Percentiles rank a stretch among this genome's conserved stretches.
These are phyloP conservation scores for Opisthocomus hoazin DNA, from an alignment of 2,113 vertebrate genomes.

Conservation along the genomic window DNA sequence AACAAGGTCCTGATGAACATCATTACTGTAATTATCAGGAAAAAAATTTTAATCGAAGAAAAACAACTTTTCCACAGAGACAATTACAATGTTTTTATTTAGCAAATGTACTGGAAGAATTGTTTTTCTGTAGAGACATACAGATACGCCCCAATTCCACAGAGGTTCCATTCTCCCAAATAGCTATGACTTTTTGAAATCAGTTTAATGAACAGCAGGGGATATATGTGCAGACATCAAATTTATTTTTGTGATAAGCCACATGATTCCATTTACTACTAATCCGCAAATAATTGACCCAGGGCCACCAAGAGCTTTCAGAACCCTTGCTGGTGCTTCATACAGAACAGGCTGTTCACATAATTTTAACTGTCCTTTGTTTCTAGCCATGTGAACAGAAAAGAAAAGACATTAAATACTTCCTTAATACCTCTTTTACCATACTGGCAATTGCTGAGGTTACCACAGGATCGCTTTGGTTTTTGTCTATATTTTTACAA, in stretches of 20 bases:
- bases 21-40: neutral
- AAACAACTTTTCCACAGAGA: neutral
- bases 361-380: neutral
- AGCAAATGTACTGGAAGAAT: slow-evolving; percentile 65
- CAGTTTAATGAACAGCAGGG: slow-evolving; percentile 36
- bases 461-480: slow-evolving; percentile 23
- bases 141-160: neutral
- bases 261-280: slow-evolving; percentile 16
- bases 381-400: neutral
- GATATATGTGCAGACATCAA: neutral
- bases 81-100: slow-evolving; percentile 71
- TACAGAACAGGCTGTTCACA: neutral
- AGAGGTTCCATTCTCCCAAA: neutral
- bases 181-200: neutral
- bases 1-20: neutral
- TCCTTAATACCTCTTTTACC: neutral
- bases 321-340: slow-evolving; percentile 26
- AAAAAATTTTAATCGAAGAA: neutral
- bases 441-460: neutral
- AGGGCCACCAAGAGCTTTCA: slow-evolving; percentile 6
- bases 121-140: slow-evolving; percentile 49
- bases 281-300: slow-evolving; percentile 37
- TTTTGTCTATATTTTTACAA: neutral
- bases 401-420: slow-evolving; percentile 14
- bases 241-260: slow-evolving; percentile 25